Percentiles rank a stretch among this genome's conserved stretches.
Evolutionary conservation across 2,113 vertebrate species (phyloP).

Genomic region (Eulemur rufifrons): DNA sequence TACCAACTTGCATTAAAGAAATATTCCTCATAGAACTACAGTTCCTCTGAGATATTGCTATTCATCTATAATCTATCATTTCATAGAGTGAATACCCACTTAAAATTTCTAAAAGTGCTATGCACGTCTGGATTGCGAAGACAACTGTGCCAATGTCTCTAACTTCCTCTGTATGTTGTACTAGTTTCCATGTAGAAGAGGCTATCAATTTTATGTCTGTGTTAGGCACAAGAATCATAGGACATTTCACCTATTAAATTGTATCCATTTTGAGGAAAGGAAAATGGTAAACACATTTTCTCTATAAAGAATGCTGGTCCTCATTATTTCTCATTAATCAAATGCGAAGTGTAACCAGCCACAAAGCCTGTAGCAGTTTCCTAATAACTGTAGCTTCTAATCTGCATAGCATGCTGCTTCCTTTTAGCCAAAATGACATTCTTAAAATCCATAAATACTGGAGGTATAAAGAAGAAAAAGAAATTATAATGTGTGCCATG

Average conservation of each 20-base stretch:
- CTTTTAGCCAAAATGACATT: conserved; percentile 49
- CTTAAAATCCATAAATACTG: conserved; percentile 57
- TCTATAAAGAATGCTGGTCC: conserved; percentile 34
- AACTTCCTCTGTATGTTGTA: background rate
- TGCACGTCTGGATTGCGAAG: background rate
- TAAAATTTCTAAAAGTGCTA: background rate
- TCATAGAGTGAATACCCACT: background rate
- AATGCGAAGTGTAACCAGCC: conserved; percentile 58
- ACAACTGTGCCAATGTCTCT: background rate
- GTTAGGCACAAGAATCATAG: background rate
- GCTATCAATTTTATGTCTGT: background rate
- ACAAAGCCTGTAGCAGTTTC: conserved; percentile 51
- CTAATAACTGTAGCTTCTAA: conserved; percentile 63
- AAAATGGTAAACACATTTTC: background rate
- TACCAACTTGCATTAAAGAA: background rate
- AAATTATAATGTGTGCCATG: background rate
- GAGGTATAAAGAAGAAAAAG: background rate
- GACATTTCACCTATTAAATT: background rate
- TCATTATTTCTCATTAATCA: conserved; percentile 68
- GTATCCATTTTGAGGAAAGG: background rate
- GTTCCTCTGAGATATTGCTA: background rate
- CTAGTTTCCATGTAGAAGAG: background rate
- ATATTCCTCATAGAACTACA: background rate
- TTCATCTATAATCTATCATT: background rate
- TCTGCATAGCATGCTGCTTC: conserved; percentile 19